Evolutionary conservation across 2,888 invertebrate genomes (phyloP).

Genomic region (Neoitamus cyanurus): DNA sequence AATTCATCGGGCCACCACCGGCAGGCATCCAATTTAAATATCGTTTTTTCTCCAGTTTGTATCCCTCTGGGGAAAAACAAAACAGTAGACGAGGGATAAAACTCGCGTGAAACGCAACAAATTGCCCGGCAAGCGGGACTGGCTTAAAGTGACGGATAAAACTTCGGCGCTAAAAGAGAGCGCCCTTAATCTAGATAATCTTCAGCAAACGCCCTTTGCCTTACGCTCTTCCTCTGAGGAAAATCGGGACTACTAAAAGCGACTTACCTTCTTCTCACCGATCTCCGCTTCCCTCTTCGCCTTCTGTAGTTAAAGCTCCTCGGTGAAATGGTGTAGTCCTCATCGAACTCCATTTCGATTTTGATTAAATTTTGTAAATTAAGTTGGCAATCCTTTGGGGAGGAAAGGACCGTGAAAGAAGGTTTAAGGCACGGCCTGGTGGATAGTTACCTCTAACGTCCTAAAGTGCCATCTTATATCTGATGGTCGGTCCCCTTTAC

Average conservation of each 20-base stretch:
- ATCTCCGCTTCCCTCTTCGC: slow-evolving; percentile 63
- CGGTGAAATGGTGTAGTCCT: slow-evolving; percentile 66
- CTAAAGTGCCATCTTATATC: slow-evolving; percentile 65
- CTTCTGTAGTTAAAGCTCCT: slow-evolving; percentile 65
- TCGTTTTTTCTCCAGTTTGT: slow-evolving; percentile 12
- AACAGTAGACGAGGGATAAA: not conserved
- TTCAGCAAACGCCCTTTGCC: not conserved
- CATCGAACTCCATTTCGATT: slow-evolving; percentile 66
- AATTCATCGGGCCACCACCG: not conserved
- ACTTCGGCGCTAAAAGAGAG: not conserved
- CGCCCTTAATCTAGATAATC: not conserved
- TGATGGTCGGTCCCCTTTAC: slow-evolving; percentile 59
- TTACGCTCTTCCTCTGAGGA: not conserved
- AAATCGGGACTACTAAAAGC: not conserved
- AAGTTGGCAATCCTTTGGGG: slow-evolving; percentile 64
- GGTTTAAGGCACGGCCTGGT: not conserved
- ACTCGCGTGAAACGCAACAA: slow-evolving; percentile 29
- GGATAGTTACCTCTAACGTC: slow-evolving; percentile 61
- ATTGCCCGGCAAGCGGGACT: not conserved
- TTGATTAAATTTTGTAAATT: slow-evolving; percentile 66
- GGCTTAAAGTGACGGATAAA: not conserved
- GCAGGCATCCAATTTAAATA: slow-evolving; percentile 32
- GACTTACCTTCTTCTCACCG: slow-evolving; percentile 60
- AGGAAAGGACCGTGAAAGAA: not conserved
- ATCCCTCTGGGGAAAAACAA: not conserved